A percentile compares a stretch with the other conserved stretches of the same genome.
phyloP scores from a whole-genome alignment of 2,113 vertebrate genomes.

The Pholis gunnellus region DNA sequence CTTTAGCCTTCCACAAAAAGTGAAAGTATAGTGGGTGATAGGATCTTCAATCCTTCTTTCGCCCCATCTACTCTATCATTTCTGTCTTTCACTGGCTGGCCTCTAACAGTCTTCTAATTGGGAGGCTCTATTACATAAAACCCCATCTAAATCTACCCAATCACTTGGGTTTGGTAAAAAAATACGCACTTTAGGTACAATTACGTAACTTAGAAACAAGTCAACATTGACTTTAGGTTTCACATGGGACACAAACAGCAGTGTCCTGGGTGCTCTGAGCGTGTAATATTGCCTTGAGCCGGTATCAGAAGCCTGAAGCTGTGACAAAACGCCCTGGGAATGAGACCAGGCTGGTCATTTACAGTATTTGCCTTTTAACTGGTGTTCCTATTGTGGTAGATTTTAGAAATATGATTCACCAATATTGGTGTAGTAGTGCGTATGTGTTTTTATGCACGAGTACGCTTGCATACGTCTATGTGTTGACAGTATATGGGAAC shows the following conservation, averaged over 20 bases:
- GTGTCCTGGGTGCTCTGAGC: no score
- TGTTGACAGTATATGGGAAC: neutral
- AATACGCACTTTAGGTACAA: no score
- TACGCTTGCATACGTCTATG: neutral
- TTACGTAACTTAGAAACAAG: no score
- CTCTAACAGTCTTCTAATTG: conserved; percentile 26
- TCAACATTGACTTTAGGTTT: no score
- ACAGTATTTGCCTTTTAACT: conserved; percentile 5
- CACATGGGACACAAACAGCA: no score
- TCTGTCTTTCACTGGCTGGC: conserved; percentile 17
- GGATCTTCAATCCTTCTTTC: conserved; percentile 40
- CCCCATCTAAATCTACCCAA: conserved; percentile 20
- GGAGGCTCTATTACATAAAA: conserved; percentile 28
- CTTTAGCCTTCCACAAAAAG: conserved; percentile 47
- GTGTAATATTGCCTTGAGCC: no score
- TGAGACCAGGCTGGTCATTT: conserved; percentile 6
- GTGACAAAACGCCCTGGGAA: no score
- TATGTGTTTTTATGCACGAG: neutral
- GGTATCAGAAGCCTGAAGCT: no score
- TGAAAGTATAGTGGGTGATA: conserved; percentile 44
- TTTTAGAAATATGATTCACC: neutral
- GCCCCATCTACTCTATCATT: conserved; percentile 12
- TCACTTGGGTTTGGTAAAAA: neutral
- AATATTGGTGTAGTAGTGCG: neutral
- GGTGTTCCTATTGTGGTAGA: neutral